Conservation (phyloP, 2,797 vertebrate genomes). For the Acipenser ruthenus region DNA sequence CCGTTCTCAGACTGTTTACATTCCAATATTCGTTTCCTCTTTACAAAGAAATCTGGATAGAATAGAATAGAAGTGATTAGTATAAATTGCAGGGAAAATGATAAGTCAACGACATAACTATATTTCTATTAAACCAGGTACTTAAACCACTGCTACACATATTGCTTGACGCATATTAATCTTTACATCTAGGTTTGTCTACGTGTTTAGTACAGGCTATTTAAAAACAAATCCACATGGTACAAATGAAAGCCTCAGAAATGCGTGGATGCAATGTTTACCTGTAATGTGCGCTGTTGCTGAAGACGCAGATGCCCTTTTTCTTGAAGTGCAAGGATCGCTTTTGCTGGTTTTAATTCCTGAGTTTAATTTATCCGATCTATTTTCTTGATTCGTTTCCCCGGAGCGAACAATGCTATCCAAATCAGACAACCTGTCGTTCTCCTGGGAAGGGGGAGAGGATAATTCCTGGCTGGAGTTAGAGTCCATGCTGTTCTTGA, state of each 20-base stretch:
- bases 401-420: conserved; percentile 14
- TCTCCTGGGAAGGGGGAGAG: not conserved
- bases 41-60: conserved; percentile 70
- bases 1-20: conserved; percentile 33
- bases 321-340: conserved; percentile 35
- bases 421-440: not conserved
- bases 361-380: conserved; percentile 39
- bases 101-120: too few species aligned
- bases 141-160: too few species aligned
- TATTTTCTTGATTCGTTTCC: conserved; percentile 53
- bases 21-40: conserved; percentile 59
- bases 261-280: conserved; percentile 21
- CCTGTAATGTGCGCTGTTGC: conserved; percentile 52
- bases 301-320: conserved; percentile 29
- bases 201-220: too few species aligned
- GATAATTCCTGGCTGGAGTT: conserved; percentile 10
- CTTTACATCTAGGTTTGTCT: too few species aligned
- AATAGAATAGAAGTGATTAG: not conserved
- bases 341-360: conserved; percentile 27
- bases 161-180: too few species aligned
- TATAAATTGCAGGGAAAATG: too few species aligned
- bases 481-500: conserved; percentile 6
- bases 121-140: too few species aligned
- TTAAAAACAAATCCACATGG: too few species aligned
- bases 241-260: too few species aligned